Base-by-base conservation (phyloP, 2,888 invertebrate species). In the Cerastoderma edule region DNA sequence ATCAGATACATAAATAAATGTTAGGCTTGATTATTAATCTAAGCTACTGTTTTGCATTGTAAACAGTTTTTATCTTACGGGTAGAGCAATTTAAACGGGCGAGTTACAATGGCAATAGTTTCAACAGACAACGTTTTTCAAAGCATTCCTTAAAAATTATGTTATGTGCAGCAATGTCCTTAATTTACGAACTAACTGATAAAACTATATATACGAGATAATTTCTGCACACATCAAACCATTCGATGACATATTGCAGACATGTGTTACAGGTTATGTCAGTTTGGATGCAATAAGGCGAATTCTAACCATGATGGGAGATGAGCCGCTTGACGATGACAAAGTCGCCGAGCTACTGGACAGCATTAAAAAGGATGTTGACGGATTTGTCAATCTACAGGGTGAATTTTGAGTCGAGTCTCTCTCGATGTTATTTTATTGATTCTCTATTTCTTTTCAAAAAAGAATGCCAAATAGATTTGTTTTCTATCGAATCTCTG, bases 301-400 rank as follows among this genome's bases (percentile, higher is more conserved):
- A n/a, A 60, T 60, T 60, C 33, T 60, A 33, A 60, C 60, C 8
- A 22, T 22, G 16, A 60, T 60, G 60, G 60, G 60, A 2, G 27
- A 27, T 60, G 60, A 60, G 39, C 60, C 60, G 10, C 16, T 60
- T 19, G 60, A 60, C 16, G 24, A 22, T 22, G 60, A 60, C 22
- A 13, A 22, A 6, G 60, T 27, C 24, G 60, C 35, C 8, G 60
- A 60, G 27, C 39, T 60, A 19, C 35, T 60, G 8, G 22, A 13
- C 24, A 27, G 24, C 13, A 39, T 60, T 27, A 39, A 60, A 28
- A 33, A 22, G 3, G 24, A 50, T 22, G 33, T 22, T 22, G 60
- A 60, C 39, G 60, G 60, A 60, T 19, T 33, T 24, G 39, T 60
- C 8, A 24, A 39, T 39, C 35, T 60, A 22, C 16, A n/a, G 8